These are phyloP conservation scores for Chondrosia reniformis DNA, from an alignment of 37 sponge, comb jelly and placozoan genomes.

Conservation along the genomic window DNA sequence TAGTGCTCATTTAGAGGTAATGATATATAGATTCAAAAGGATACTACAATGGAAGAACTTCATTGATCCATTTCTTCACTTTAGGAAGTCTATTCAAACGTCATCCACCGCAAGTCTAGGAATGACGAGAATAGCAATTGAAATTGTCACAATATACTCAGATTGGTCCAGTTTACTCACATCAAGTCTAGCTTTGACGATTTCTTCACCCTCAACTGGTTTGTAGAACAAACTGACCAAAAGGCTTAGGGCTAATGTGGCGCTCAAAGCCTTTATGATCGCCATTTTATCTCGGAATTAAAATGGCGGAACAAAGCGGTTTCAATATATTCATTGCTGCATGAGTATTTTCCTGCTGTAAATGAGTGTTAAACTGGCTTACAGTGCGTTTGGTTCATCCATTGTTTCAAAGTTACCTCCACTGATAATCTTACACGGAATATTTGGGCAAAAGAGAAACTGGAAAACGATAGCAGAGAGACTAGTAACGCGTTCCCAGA, in stretches of 20 bases:
- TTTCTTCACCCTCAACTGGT: neutral
- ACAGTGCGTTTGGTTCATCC: slow-evolving; percentile 14
- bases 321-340: neutral
- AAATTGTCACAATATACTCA: neutral
- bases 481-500: slow-evolving; percentile 23
- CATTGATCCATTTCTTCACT: slow-evolving; percentile 77
- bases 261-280: neutral
- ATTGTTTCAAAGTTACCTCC: slow-evolving; percentile 21
- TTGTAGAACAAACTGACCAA: neutral
- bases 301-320: neutral
- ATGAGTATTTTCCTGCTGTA: neutral
- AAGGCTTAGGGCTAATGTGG: neutral
- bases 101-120: slow-evolving; percentile 86
- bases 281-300: slow-evolving; percentile 1
- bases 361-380: slow-evolving; percentile 39
- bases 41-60: slow-evolving; percentile 75
- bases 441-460: slow-evolving; percentile 74
- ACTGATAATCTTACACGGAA: slow-evolving; percentile 72
- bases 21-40: slow-evolving; percentile 17
- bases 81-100: slow-evolving; percentile 82
- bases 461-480: slow-evolving; percentile 62
- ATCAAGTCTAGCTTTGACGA: slow-evolving; percentile 6
- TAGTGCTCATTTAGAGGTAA: neutral
- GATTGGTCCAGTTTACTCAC: neutral
- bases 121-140: neutral